These are phyloP conservation scores for Apostichopus parvimensis DNA, from an alignment of 35 echinoderm and acorn worm genomes.

Conservation along the genomic window DNA sequence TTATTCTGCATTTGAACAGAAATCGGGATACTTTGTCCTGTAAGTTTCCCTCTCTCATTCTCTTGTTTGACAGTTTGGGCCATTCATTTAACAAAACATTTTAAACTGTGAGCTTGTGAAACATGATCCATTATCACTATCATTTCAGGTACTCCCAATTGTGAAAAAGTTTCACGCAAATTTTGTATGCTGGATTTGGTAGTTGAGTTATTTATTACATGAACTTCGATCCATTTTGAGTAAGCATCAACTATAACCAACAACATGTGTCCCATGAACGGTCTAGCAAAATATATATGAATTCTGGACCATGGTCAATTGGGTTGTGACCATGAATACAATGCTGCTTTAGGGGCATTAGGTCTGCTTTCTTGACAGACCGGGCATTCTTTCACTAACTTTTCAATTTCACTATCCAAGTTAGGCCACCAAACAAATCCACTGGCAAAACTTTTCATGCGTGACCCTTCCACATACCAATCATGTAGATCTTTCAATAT, in stretches of 20 bases:
- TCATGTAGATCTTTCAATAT: constrained; percentile 49
- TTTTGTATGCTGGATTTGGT: constrained; percentile 36
- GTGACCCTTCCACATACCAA: constrained; percentile 11
- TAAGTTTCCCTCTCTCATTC: neutral
- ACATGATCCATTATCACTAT: neutral
- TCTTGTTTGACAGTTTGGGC: constrained; percentile 6
- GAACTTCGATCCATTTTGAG: constrained; percentile 5
- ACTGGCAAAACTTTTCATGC: constrained; percentile 45
- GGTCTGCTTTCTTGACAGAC: constrained; percentile 34
- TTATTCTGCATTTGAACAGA: neutral
- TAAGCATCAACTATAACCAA: constrained; percentile 47
- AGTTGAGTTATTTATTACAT: neutral
- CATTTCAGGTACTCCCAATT: constrained; percentile 51
- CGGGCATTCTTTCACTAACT: constrained; percentile 11
- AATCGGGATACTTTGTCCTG: neutral
- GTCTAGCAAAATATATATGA: constrained; percentile 51
- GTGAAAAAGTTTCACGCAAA: constrained; percentile 34
- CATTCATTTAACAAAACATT: constrained; percentile 46
- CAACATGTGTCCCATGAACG: constrained; percentile 27
- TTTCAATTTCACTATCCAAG: neutral
- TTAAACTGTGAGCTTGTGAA: constrained; percentile 45
- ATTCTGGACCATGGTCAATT: neutral
- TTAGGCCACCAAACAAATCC: constrained; percentile 57
- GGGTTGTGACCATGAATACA: constrained; percentile 37
- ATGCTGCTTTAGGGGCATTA: constrained; percentile 11